These are phyloP conservation scores for Bradynema listronoti DNA, from an alignment of 1,140 invertebrate species.

Conservation along the genomic window DNA sequence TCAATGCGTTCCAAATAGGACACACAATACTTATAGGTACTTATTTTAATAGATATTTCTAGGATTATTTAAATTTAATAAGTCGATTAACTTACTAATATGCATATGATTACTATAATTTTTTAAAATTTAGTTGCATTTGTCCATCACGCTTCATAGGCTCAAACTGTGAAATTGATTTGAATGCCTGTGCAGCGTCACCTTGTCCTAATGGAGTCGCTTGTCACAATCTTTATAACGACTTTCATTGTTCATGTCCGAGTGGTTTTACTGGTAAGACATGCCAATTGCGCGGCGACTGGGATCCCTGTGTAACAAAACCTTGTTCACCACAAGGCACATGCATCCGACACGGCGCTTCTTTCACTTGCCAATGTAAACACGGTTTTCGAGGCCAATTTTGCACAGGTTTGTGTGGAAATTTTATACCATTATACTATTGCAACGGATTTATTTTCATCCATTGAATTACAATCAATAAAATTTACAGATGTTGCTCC, in stretches of 20 bases:
- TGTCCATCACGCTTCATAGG: constrained; percentile 75
- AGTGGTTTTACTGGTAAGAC: constrained; percentile 53
- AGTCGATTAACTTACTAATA: neutral
- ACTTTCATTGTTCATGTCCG: constrained; percentile 50
- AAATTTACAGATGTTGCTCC: constrained; percentile 11
- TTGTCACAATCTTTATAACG: constrained; percentile 52
- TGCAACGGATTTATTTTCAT: neutral
- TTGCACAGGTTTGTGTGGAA: constrained; percentile 12
- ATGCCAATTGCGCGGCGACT: constrained; percentile 47
- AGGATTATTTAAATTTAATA: neutral
- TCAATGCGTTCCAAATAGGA: constrained; percentile 45
- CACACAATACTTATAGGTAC: constrained; percentile 13
- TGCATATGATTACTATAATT: neutral
- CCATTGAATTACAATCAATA: neutral
- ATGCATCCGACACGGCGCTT: constrained; percentile 27
- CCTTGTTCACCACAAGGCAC: constrained; percentile 43
- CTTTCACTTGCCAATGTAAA: constrained; percentile 34
- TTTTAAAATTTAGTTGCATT: constrained; percentile 65
- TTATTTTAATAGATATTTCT: neutral
- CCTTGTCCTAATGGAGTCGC: constrained; percentile 74
- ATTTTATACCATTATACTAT: constrained; percentile 6
- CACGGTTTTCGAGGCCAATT: constrained; percentile 16
- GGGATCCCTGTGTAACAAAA: constrained; percentile 39
- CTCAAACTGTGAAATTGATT: constrained; percentile 73
- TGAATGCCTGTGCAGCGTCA: constrained; percentile 77